A percentile compares a stretch with the other conserved stretches of the same genome.
Evolutionary conservation across 2,797 vertebrate species (phyloP).

Genomic region (Gallinago nigripennis): DNA sequence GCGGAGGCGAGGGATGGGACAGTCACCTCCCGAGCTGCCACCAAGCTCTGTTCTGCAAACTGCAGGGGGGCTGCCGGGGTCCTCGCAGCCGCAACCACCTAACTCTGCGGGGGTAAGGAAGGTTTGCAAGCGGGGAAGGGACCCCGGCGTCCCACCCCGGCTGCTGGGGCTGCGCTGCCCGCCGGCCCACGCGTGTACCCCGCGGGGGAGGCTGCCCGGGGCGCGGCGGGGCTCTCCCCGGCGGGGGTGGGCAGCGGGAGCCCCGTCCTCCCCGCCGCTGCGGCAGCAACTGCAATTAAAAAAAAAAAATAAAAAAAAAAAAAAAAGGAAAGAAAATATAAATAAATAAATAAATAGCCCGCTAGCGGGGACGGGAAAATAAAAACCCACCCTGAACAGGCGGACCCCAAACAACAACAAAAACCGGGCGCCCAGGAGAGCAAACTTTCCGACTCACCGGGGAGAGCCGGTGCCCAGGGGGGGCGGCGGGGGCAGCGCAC

Average conservation of each 20-base stretch:
- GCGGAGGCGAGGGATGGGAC: slow-evolving; percentile 20
- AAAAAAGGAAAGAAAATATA: rapidly evolving
- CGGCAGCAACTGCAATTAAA: slow-evolving; percentile 12
- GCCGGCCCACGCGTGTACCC: background rate
- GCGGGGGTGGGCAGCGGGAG: background rate
- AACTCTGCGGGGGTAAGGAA: background rate
- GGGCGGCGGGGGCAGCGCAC: background rate
- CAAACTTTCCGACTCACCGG: slow-evolving; percentile 53
- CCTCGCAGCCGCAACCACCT: background rate
- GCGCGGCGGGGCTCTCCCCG: background rate
- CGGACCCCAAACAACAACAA: background rate
- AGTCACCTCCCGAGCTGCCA: background rate
- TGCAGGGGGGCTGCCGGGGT: background rate
- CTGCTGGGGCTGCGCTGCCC: background rate
- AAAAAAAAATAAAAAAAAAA: background rate
- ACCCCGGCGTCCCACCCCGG: background rate
- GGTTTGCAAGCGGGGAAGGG: background rate
- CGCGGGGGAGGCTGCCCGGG: background rate
- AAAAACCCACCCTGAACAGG: background rate
- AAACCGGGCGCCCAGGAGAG: background rate
- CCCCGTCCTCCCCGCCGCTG: background rate
- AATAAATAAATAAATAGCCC: background rate
- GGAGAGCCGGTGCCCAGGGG: background rate
- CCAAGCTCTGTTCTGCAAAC: background rate
- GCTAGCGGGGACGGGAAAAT: background rate